Evolutionary conservation across 2,113 vertebrate species (phyloP), one percentile per base, ranked within the genome.

Genomic region (Todiramphus saurophagus): DNA sequence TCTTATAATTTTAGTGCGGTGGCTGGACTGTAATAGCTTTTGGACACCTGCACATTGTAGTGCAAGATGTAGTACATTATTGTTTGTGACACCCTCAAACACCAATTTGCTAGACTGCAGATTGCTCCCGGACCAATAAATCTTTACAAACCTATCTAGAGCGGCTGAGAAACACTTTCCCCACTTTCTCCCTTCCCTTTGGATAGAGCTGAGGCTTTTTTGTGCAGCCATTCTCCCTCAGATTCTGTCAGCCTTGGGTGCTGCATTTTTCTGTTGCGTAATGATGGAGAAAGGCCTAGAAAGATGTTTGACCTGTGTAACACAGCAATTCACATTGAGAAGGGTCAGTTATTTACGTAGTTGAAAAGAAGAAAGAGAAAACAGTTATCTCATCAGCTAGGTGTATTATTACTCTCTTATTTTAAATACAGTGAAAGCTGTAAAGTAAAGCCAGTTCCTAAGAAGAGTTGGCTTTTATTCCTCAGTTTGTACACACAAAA

Each of bases 31-130:
- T 97, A 98, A 98, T 98, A 97, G 96, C 92, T 97, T 98, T 97
- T 97, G 94, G 98, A 97, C 93, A 97, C 67, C 97, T 96, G 89
- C 74, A 97, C 41, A 11, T 91, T 97, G 87, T 66, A 69, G 75
- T 91, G 89, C 72, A 95, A 98, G 97, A 96, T 97, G 83, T 94
- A 97, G 70, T 90, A 96, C 89, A 82, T 98, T 98, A 98, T 97
- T 98, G 96, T 97, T 97, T 97, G 97, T 98, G 98, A 97, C 97
- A 97, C 86, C 58, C 93, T 93, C 97, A 97, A 98, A 98, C 97
- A 96, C 95, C 98, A 98, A 97, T 98, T 98, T 98, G 92, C 97
- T 91, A 77, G 94, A 89, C 95, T 89, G 64, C 92, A 97, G 97
- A 98, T 98, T 98, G 96, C 93, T 96, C 84, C 93, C 74, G 85